phyloP scores from a whole-genome alignment of 2,797 vertebrate species.

The Synaphobranchus kaupii region DNA sequence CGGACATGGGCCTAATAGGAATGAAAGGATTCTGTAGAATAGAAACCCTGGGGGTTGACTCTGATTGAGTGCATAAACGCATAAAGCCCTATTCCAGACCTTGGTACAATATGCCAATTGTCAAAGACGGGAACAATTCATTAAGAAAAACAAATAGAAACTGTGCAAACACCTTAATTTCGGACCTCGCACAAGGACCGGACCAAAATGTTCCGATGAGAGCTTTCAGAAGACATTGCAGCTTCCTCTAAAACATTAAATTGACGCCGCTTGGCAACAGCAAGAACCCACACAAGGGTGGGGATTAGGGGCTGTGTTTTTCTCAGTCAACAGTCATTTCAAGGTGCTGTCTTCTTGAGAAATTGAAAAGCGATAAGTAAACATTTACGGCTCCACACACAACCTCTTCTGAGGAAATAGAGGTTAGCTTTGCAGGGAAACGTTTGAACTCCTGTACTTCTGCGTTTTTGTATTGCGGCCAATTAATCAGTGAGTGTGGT shows the following conservation, averaged over 20 bases:
- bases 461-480: background rate
- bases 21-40: background rate
- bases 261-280: background rate
- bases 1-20: background rate
- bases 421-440: background rate
- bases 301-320: conserved; percentile 13
- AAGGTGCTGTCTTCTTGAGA: conserved; percentile 1
- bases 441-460: background rate
- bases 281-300: conserved; percentile 5
- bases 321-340: conserved; percentile 22
- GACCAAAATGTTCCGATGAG: conserved; percentile 11
- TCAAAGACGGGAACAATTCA: background rate
- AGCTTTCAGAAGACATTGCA: conserved; percentile 23
- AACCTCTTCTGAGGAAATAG: background rate
- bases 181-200: background rate
- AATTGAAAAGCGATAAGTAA: background rate
- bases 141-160: background rate
- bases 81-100: background rate
- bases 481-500: background rate
- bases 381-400: background rate
- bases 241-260: background rate
- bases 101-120: background rate
- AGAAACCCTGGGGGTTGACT: background rate
- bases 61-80: background rate
- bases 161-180: background rate